phyloP scores from a whole-genome alignment of 2,888 invertebrate species.

The Clitarchus hookeri region DNA sequence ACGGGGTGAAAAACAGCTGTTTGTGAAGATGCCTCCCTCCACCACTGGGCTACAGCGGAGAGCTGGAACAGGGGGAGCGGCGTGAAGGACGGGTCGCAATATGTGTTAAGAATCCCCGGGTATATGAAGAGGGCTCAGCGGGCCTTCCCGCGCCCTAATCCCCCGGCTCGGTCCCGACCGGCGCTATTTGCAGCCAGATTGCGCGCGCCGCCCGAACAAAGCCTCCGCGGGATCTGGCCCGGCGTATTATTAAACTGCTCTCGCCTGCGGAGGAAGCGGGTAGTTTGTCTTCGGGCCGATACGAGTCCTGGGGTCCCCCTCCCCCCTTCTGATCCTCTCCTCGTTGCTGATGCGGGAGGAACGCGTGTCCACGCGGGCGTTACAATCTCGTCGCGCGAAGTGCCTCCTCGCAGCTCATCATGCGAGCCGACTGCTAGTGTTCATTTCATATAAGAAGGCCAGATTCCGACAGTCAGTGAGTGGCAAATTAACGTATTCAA shows the following conservation, averaged over 20 bases:
- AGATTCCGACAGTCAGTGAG: too few relatives aligned
- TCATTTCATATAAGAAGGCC: too few relatives aligned
- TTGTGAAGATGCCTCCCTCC: background rate
- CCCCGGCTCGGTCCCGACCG: background rate
- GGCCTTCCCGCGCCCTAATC: background rate
- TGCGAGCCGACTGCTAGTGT: background rate
- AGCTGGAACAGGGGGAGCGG: too few relatives aligned
- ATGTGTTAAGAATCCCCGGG: conserved; percentile 14
- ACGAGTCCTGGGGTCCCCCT: background rate
- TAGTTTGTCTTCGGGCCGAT: conserved; percentile 14
- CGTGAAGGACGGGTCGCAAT: background rate
- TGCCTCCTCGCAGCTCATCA: background rate
- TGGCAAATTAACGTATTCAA: too few relatives aligned
- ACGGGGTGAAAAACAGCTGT: background rate
- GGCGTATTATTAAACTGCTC: conserved; percentile 14
- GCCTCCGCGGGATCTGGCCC: background rate
- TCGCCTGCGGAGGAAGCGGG: background rate
- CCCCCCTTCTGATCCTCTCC: too few relatives aligned
- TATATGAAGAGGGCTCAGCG: conserved; percentile 1
- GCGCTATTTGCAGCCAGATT: background rate
- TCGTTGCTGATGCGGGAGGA: too few relatives aligned
- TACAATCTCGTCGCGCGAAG: too few relatives aligned
- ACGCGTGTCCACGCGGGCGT: too few relatives aligned
- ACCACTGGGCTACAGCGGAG: too few relatives aligned
- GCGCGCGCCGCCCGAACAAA: conserved; percentile 5